Evolutionary conservation across 2,113 vertebrate genomes (phyloP).

Genomic region (Misgurnus anguillicaudatus): DNA sequence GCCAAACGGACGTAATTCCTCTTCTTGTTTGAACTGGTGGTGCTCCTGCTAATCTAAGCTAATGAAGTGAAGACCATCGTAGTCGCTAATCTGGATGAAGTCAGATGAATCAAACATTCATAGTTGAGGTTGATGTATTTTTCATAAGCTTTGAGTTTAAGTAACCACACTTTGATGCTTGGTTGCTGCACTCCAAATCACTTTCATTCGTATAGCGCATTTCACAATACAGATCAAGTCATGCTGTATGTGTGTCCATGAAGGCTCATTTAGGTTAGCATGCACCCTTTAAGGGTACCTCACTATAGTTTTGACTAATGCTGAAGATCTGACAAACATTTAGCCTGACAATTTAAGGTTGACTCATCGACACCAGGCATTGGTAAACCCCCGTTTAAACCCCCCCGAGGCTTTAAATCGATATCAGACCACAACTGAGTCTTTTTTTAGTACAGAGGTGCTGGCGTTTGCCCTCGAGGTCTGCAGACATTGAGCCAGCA

Average conservation of each 20-base stretch:
- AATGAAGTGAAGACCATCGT: conserved; percentile 44
- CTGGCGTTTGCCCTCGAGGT: conserved; percentile 34
- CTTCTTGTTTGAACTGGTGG: conserved; percentile 60
- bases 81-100: neutral
- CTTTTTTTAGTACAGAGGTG: conserved; percentile 54
- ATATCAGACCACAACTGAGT: conserved; percentile 63
- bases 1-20: conserved; percentile 56
- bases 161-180: neutral
- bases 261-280: too few relatives aligned
- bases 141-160: neutral
- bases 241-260: too few relatives aligned
- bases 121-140: conserved; percentile 37
- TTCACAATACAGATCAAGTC: too few relatives aligned
- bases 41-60: conserved; percentile 56
- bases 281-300: too few relatives aligned
- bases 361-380: conserved; percentile 64
- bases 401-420: conserved; percentile 62
- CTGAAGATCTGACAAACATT: conserved; percentile 60
- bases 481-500: conserved; percentile 49
- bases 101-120: neutral
- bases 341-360: conserved; percentile 64
- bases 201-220: too few relatives aligned
- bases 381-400: conserved; percentile 61
- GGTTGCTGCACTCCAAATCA: too few relatives aligned
- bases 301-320: neutral